A percentile compares a stretch with the other conserved stretches of the same genome.
These are phyloP conservation scores for Oreochromis tanganicae DNA, from an alignment of 2,113 vertebrate species.

Conservation along the genomic window DNA sequence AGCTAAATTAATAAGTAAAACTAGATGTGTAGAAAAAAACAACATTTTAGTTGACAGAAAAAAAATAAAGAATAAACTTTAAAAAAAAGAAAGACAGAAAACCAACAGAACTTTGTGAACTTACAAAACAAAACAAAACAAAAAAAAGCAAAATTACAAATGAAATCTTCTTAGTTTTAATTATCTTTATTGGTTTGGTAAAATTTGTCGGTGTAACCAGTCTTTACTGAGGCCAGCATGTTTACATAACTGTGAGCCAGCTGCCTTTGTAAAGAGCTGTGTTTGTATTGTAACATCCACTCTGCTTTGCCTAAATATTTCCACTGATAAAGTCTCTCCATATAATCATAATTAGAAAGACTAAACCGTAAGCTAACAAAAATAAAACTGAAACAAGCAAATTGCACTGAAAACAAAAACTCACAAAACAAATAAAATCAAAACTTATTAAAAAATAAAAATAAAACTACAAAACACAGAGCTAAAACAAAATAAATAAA, in stretches of 20 bases:
- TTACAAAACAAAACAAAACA: neutral
- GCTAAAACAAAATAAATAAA: neutral
- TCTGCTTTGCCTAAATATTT: neutral
- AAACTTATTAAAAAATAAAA: neutral
- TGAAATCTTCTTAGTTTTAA: neutral
- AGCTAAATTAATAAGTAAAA: neutral
- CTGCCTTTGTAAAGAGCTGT: neutral
- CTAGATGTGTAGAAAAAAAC: neutral
- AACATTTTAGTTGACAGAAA: neutral
- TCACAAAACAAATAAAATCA: neutral
- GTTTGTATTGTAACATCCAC: neutral
- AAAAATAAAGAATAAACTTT: neutral
- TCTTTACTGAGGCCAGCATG: neutral
- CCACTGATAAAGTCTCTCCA: too few species aligned
- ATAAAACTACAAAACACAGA: neutral
- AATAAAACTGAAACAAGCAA: rapidly evolving
- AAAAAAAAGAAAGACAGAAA: neutral
- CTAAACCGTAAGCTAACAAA: neutral
- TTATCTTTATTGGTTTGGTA: neutral
- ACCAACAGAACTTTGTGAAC: neutral
- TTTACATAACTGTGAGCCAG: neutral
- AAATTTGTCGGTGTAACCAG: neutral
- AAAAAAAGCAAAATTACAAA: neutral
- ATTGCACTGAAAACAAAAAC: neutral
- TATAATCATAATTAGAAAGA: neutral